These are phyloP conservation scores for Ctenodactylus gundi DNA, from an alignment of 2,113 vertebrate genomes.

Conservation along the genomic window DNA sequence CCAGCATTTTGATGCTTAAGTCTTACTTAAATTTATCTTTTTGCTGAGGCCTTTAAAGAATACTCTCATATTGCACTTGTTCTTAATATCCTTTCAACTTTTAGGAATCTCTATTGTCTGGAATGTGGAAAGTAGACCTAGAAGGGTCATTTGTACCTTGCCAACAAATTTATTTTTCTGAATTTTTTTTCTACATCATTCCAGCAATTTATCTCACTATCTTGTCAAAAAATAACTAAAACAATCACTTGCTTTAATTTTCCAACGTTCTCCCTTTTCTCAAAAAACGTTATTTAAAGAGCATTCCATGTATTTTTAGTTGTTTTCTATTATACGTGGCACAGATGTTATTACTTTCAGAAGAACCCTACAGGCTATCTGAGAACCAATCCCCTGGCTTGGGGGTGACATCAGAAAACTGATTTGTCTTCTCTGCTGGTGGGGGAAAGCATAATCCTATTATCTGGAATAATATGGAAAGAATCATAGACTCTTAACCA, in stretches of 20 bases:
- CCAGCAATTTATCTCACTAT: slow-evolving; percentile 51
- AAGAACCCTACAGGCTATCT: slow-evolving; percentile 79
- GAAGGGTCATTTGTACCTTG: slow-evolving; percentile 51
- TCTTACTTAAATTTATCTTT: slow-evolving; percentile 59
- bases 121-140: not conserved
- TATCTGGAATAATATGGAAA: slow-evolving; percentile 89
- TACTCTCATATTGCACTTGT: slow-evolving; percentile 51
- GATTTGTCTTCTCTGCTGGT: slow-evolving; percentile 79
- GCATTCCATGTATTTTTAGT: slow-evolving; percentile 68
- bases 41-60: slow-evolving; percentile 47
- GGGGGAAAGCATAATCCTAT: slow-evolving; percentile 81
- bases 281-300: slow-evolving; percentile 65
- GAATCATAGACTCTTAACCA: slow-evolving; percentile 86
- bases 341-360: slow-evolving; percentile 80
- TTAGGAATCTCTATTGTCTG: slow-evolving; percentile 48
- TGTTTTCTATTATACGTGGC: slow-evolving; percentile 68
- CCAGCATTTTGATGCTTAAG: slow-evolving; percentile 39
- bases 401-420: slow-evolving; percentile 77
- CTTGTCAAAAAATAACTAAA: slow-evolving; percentile 64
- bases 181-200: slow-evolving; percentile 67
- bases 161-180: slow-evolving; percentile 60
- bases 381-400: slow-evolving; percentile 78
- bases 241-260: slow-evolving; percentile 69
- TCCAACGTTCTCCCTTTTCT: slow-evolving; percentile 63
- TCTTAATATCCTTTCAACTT: slow-evolving; percentile 44